A percentile compares a stretch with the other conserved stretches of the same genome.
Conservation (phyloP, 2,888 invertebrate species). For the Parasteatoda lunata region DNA sequence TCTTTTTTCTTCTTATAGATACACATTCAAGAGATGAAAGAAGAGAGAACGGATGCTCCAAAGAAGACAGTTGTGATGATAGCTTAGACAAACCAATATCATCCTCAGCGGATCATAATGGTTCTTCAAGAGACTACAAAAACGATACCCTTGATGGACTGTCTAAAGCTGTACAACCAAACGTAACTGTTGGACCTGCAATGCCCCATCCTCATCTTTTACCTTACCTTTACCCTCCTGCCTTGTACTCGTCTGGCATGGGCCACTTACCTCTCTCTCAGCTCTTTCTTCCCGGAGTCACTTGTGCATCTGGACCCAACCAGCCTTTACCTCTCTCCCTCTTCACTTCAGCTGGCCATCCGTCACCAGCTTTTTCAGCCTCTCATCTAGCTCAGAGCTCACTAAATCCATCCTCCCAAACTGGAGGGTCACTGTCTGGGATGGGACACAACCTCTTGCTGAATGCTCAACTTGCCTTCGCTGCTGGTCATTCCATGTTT, state of each 20-base stretch:
- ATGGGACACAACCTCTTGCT: constrained; percentile 86
- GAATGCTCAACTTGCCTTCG: constrained; percentile 90
- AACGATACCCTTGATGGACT: constrained; percentile 45
- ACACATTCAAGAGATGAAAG: constrained; percentile 35
- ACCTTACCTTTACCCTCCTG: constrained; percentile 93
- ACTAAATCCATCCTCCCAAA: constrained; percentile 15
- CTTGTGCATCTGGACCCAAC: constrained; percentile 67
- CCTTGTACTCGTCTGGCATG: constrained; percentile 83
- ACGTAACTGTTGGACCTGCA: constrained; percentile 94
- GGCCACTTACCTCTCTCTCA: constrained; percentile 72
- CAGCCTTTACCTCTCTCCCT: constrained; percentile 72
- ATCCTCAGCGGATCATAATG: constrained; percentile 40
- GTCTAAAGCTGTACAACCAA: constrained; percentile 78
- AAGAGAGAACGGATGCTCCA: constrained; percentile 46
- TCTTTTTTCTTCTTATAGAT: constrained; percentile 18
- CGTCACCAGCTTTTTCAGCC: constrained; percentile 75
- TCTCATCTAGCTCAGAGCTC: constrained; percentile 62
- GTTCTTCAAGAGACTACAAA: constrained; percentile 53
- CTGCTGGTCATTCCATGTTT: constrained; percentile 88
- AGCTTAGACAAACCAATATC: constrained; percentile 52
- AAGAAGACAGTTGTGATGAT: constrained; percentile 57
- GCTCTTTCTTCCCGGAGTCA: constrained; percentile 70
- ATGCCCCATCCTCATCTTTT: constrained; percentile 84
- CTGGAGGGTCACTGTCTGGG: constrained; percentile 72
- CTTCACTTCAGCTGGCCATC: constrained; percentile 75